Evolutionary conservation across 2,113 vertebrate genomes (phyloP).

Genomic region (Genyomyrus donnyi): DNA sequence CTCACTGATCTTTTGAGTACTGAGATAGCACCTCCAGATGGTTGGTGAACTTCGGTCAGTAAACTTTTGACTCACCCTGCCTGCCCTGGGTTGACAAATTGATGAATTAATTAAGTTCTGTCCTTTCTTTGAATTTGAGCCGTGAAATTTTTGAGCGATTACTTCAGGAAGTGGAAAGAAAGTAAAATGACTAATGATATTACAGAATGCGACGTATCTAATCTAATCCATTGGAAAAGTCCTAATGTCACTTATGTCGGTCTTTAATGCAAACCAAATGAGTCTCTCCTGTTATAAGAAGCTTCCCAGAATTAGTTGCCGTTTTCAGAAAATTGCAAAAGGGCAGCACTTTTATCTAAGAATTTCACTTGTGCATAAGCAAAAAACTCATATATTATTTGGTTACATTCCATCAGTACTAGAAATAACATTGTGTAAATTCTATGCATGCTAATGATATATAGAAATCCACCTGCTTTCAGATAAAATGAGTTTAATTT

Average conservation of each 20-base stretch:
- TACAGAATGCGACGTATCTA: slow-evolving; percentile 85
- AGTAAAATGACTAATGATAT: slow-evolving; percentile 77
- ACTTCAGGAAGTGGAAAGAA: slow-evolving; percentile 37
- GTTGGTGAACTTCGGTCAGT: background rate
- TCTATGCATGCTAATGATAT: slow-evolving; percentile 99
- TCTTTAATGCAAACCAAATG: slow-evolving; percentile 99
- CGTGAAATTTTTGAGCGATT: slow-evolving; percentile 62
- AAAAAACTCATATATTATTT: slow-evolving; percentile 99
- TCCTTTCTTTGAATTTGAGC: slow-evolving; percentile 63
- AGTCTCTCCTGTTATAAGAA: slow-evolving; percentile 94
- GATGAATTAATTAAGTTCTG: slow-evolving; percentile 67
- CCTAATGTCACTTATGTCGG: slow-evolving; percentile 96
- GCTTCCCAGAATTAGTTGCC: slow-evolving; percentile 99
- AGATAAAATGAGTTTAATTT: slow-evolving; percentile 99
- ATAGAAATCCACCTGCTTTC: slow-evolving; percentile 99
- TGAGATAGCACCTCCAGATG: background rate
- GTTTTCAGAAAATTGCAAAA: slow-evolving; percentile 97
- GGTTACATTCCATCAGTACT: slow-evolving; percentile 99
- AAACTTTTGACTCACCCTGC: background rate
- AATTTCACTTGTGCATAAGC: slow-evolving; percentile 98
- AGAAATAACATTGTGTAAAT: slow-evolving; percentile 99
- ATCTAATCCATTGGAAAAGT: slow-evolving; percentile 97
- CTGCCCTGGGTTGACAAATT: background rate
- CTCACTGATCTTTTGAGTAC: background rate
- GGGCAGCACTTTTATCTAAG: slow-evolving; percentile 95